phyloP scores from a whole-genome alignment of 2,113 vertebrate species.

The Phycodurus eques region DNA sequence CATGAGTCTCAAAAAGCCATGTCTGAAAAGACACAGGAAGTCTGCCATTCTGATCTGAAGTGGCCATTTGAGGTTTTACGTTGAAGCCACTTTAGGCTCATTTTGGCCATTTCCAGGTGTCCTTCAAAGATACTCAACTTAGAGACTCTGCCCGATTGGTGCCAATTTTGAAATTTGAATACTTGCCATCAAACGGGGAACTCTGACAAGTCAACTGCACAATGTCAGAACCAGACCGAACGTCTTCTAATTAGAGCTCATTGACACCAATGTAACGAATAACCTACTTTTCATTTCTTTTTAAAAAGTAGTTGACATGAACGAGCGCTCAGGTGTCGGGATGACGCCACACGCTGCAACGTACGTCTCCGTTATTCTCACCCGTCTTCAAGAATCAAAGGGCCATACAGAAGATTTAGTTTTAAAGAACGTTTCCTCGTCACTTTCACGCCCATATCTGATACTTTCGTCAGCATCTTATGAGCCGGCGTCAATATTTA shows the following conservation, averaged over 20 bases:
- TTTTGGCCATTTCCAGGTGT: too few relatives aligned
- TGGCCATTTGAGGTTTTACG: too few relatives aligned
- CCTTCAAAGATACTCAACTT: too few relatives aligned
- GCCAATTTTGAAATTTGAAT: too few relatives aligned
- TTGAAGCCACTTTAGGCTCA: too few relatives aligned
- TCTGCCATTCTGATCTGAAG: too few relatives aligned
- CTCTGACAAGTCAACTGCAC: too few relatives aligned
- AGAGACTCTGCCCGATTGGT: too few relatives aligned
- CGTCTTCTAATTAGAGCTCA: neutral
- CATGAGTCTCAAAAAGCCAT: too few relatives aligned
- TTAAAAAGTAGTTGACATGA: neutral
- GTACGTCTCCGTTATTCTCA: slow-evolving; percentile 9
- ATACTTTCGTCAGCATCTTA: slow-evolving; percentile 42
- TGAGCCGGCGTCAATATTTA: neutral
- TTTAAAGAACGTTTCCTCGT: slow-evolving; percentile 32
- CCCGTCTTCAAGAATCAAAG: slow-evolving; percentile 31
- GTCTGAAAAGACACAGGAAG: too few relatives aligned
- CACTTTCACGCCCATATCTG: slow-evolving; percentile 47
- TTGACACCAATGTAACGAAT: neutral
- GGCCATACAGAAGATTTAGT: slow-evolving; percentile 25
- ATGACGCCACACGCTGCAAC: slow-evolving; percentile 35
- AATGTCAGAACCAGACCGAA: too few relatives aligned
- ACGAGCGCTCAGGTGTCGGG: slow-evolving; percentile 20
- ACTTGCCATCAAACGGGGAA: too few relatives aligned
- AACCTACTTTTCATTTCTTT: neutral